Percentiles rank a stretch among this genome's conserved stretches.
These are phyloP conservation scores for Alauda arvensis DNA, from an alignment of 2,797 vertebrate species.

Conservation along the genomic window DNA sequence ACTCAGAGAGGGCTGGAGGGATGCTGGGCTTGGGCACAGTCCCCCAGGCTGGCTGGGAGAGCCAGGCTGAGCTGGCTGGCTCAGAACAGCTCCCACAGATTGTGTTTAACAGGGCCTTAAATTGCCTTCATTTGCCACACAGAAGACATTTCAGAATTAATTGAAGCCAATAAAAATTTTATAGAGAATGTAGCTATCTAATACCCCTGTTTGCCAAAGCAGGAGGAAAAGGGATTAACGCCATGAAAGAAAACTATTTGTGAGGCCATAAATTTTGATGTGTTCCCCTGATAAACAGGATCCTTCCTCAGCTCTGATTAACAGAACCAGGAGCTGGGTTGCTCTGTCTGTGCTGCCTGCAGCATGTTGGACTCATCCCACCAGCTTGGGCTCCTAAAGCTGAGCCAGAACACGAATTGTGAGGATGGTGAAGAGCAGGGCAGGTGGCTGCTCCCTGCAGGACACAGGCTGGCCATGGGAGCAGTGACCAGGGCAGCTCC, in stretches of 20 bases:
- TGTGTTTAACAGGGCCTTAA: conserved; percentile 72
- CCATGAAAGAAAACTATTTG: conserved; percentile 48
- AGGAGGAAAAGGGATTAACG: conserved; percentile 45
- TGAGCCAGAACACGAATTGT: background rate
- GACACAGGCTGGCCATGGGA: fast-evolving
- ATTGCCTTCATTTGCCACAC: conserved; percentile 71
- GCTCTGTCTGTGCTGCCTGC: background rate
- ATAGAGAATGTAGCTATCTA: conserved; percentile 45
- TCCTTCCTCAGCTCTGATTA: background rate
- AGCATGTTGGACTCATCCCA: background rate
- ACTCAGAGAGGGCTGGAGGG: background rate
- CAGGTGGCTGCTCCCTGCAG: background rate
- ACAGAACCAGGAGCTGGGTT: background rate
- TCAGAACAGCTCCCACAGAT: conserved; percentile 56
- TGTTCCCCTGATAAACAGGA: background rate
- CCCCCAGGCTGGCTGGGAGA: conserved; percentile 36
- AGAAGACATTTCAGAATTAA: conserved; percentile 63
- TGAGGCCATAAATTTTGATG: conserved; percentile 44
- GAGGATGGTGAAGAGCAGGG: background rate
- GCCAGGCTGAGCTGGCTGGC: conserved; percentile 43
- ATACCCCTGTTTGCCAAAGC: conserved; percentile 36
- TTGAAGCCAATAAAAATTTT: conserved; percentile 65
- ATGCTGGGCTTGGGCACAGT: conserved; percentile 1
- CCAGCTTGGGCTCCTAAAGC: background rate
- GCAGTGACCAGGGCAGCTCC: background rate